Percentiles rank a stretch among this genome's conserved stretches.
phyloP scores from a whole-genome alignment of 2,888 invertebrate genomes.

The Drosophila meridiana region DNA sequence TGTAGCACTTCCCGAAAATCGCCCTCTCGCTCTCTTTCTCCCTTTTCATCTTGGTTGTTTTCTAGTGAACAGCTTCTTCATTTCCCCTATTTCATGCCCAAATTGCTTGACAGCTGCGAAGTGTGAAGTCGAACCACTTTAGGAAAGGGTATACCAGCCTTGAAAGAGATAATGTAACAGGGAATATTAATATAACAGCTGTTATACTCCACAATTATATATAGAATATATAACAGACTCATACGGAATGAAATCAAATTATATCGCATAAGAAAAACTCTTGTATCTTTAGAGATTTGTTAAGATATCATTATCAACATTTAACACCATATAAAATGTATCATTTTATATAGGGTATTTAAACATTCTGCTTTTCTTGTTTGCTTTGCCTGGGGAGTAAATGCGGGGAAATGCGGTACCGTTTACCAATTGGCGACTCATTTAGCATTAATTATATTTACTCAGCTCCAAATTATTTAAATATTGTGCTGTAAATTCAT shows the following conservation, averaged over 20 bases:
- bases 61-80: conserved; percentile 24
- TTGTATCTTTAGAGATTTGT: not conserved
- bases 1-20: not conserved
- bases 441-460: conserved; percentile 67
- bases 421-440: conserved; percentile 55
- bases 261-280: not conserved
- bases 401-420: not conserved
- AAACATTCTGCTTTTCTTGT: not conserved
- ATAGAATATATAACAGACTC: not conserved
- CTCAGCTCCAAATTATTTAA: conserved; percentile 20
- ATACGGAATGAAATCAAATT: not conserved
- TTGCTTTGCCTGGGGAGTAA: not conserved
- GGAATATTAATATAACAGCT: too few species aligned
- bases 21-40: not conserved
- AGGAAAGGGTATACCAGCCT: not conserved
- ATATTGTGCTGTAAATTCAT: conserved; percentile 39
- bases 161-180: too few species aligned
- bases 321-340: not conserved
- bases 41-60: not conserved
- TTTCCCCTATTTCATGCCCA: conserved; percentile 31
- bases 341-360: not conserved
- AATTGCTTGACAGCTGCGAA: conserved; percentile 22
- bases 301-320: not conserved
- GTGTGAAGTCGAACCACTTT: not conserved
- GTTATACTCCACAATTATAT: not conserved